phyloP scores from a whole-genome alignment of 2,888 invertebrate species.

The Drosophila pseudotalamancana region DNA sequence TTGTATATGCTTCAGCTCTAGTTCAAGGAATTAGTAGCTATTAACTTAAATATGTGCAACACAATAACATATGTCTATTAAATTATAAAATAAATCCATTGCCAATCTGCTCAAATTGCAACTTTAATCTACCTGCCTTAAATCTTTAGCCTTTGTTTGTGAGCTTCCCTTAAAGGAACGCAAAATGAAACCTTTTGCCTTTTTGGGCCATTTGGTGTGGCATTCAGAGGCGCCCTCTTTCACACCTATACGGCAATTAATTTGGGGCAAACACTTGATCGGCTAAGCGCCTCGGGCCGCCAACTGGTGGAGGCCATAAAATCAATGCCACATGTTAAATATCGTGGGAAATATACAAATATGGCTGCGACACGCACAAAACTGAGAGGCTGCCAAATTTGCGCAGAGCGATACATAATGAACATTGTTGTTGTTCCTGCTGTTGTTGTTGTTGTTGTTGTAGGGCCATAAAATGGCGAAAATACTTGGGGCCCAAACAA shows the following conservation, averaged over 20 bases:
- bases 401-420: constrained; percentile 63
- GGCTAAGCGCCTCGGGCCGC: constrained; percentile 15
- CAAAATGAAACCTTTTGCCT: neutral
- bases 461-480: constrained; percentile 73
- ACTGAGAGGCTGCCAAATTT: constrained; percentile 51
- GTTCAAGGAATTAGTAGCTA: no score
- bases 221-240: constrained; percentile 31
- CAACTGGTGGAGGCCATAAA: constrained; percentile 48
- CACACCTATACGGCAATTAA: constrained; percentile 54
- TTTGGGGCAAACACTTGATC: constrained; percentile 31
- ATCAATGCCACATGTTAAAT: constrained; percentile 79
- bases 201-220: neutral
- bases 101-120: no score
- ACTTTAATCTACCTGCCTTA: no score
- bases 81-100: no score
- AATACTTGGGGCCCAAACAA: constrained; percentile 65
- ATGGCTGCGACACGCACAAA: constrained; percentile 20
- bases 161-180: neutral
- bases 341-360: constrained; percentile 72
- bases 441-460: constrained; percentile 24
- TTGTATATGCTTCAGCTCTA: no score
- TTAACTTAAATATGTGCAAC: no score
- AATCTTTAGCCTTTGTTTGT: no score
- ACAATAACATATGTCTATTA: no score
- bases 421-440: constrained; percentile 50